phyloP scores from a whole-genome alignment of 2,113 vertebrate species.

The Podarcis muralis region DNA sequence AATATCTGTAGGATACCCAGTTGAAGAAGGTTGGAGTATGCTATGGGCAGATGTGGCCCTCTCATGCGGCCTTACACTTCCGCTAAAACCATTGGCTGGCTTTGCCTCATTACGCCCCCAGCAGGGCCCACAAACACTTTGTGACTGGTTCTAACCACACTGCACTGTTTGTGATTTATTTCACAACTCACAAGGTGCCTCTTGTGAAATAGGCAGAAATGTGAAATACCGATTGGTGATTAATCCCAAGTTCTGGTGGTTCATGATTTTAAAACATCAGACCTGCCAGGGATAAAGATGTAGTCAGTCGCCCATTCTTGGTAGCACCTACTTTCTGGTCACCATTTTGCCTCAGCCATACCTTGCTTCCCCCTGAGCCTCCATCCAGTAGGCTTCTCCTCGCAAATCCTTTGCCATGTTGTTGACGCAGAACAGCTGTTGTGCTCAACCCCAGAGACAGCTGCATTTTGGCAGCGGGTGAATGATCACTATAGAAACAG shows the following conservation, averaged over 20 bases:
- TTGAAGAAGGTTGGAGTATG: background rate
- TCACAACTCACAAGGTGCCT: background rate
- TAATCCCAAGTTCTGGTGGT: background rate
- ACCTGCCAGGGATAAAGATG: no score
- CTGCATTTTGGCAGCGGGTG: background rate
- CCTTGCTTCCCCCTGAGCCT: background rate
- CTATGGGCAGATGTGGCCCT: background rate
- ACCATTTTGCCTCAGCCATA: background rate
- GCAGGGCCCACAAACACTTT: background rate
- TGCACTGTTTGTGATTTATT: background rate
- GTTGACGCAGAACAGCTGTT: background rate
- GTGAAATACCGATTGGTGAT: background rate
- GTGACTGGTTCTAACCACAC: background rate
- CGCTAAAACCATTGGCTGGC: background rate
- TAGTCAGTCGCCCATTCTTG: background rate
- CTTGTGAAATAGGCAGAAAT: background rate
- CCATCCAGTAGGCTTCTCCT: background rate
- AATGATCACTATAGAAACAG: conserved; percentile 54
- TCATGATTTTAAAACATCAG: background rate
- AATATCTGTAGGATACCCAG: no score
- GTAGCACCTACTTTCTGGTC: background rate
- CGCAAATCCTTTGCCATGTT: background rate
- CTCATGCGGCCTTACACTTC: background rate
- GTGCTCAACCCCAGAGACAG: conserved; percentile 52
- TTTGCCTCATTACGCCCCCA: background rate